phyloP scores from a whole-genome alignment of 2,113 vertebrate genomes.

The Siniperca chuatsi region DNA sequence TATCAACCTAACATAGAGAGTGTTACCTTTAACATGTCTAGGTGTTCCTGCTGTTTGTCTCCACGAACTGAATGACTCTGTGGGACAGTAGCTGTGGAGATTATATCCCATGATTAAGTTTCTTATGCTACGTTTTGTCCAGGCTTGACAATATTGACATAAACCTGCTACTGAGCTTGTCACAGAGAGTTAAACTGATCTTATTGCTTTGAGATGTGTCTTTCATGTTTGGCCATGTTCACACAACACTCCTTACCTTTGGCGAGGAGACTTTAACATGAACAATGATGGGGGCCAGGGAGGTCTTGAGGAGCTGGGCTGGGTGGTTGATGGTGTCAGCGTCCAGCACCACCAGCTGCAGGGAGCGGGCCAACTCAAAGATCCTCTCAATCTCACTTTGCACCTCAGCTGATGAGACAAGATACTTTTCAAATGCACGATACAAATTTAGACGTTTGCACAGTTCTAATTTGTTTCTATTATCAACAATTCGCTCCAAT shows the following conservation, averaged over 20 bases:
- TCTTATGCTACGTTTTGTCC: neutral
- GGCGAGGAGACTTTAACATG: constrained; percentile 97
- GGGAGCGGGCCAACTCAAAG: constrained; percentile 95
- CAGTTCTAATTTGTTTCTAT: no score
- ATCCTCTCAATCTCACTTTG: constrained; percentile 98
- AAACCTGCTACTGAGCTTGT: neutral
- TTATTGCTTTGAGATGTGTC: neutral
- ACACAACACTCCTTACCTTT: constrained; percentile 84
- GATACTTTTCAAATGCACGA: neutral
- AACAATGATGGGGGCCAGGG: constrained; percentile 95
- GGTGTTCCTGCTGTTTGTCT: constrained; percentile 31
- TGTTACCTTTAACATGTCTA: constrained; percentile 49
- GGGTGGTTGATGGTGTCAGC: constrained; percentile 99
- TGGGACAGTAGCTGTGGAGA: constrained; percentile 32
- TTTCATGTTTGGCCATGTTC: neutral
- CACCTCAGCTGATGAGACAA: constrained; percentile 88
- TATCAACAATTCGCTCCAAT: no score
- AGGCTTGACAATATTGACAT: neutral
- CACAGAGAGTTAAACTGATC: neutral
- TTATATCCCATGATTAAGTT: constrained; percentile 15
- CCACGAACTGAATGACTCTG: constrained; percentile 18
- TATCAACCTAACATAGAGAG: neutral
- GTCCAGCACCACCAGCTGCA: constrained; percentile 95
- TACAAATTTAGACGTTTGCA: neutral
- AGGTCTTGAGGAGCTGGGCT: constrained; percentile 94